These are phyloP conservation scores for Drosophila dunni DNA, from an alignment of 1,140 invertebrate genomes.

Conservation along the genomic window DNA sequence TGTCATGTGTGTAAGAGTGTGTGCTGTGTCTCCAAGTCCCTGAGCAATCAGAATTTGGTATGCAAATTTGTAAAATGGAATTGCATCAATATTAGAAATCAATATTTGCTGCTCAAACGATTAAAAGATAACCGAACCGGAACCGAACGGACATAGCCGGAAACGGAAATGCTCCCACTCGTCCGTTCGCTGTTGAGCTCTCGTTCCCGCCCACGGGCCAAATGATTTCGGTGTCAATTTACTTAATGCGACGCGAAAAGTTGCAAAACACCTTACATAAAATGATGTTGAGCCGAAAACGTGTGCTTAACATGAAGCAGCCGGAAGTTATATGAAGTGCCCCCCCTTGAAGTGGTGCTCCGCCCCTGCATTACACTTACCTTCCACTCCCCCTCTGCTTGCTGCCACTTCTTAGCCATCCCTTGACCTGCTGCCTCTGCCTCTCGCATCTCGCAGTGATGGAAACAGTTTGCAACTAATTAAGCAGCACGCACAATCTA, in stretches of 20 bases:
- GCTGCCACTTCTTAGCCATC: conserved; percentile 20
- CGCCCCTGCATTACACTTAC: neutral
- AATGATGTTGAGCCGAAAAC: conserved; percentile 30
- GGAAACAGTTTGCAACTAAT: conserved; percentile 83
- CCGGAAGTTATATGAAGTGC: conserved; percentile 1
- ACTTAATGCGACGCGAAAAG: conserved; percentile 43
- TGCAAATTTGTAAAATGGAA: conserved; percentile 82
- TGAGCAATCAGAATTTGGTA: conserved; percentile 79
- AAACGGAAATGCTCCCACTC: conserved; percentile 1
- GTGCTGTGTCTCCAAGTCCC: conserved; percentile 63
- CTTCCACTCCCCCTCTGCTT: neutral
- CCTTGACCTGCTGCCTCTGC: conserved; percentile 17
- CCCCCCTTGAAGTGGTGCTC: neutral
- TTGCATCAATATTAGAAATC: conserved; percentile 83
- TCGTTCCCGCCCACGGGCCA: conserved; percentile 33
- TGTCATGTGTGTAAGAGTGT: neutral
- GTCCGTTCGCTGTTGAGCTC: conserved; percentile 32
- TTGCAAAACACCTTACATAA: conserved; percentile 25
- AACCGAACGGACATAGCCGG: conserved; percentile 16
- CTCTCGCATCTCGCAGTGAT: conserved; percentile 41
- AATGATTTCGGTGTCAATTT: conserved; percentile 76
- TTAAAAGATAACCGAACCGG: conserved; percentile 67
- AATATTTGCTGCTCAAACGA: conserved; percentile 69
- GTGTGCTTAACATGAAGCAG: conserved; percentile 60
- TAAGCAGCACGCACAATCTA: conserved; percentile 82